These are phyloP conservation scores for Colinus virginianus DNA, from an alignment of 2,113 vertebrate genomes.

Conservation along the genomic window DNA sequence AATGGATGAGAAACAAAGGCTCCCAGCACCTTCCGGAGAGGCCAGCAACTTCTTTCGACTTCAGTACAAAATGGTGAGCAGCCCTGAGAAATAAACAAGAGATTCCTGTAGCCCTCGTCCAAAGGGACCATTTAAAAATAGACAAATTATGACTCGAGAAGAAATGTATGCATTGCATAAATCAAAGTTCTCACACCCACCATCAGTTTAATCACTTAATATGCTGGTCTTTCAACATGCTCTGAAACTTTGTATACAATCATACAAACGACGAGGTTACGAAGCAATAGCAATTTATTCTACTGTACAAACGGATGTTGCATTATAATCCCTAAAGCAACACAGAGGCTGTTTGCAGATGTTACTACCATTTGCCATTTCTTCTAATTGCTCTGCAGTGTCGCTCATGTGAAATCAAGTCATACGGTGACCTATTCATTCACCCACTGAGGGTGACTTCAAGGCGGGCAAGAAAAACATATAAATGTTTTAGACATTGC, in stretches of 20 bases:
- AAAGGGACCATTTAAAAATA: constrained; percentile 52
- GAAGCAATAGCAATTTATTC: constrained; percentile 72
- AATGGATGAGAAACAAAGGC: neutral
- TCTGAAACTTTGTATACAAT: constrained; percentile 70
- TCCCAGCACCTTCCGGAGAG: neutral
- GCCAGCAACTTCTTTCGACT: neutral
- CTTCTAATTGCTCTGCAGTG: constrained; percentile 51
- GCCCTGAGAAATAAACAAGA: neutral
- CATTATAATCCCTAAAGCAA: constrained; percentile 71
- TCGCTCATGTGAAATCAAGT: constrained; percentile 55
- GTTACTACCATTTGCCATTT: constrained; percentile 37
- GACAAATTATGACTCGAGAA: constrained; percentile 54
- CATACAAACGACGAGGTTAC: constrained; percentile 68
- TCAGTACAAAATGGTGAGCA: neutral
- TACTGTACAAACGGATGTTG: constrained; percentile 68
- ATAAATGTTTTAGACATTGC: neutral
- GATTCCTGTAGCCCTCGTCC: neutral
- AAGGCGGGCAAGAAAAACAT: neutral
- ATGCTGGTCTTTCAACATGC: constrained; percentile 64
- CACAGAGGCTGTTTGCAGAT: constrained; percentile 55
- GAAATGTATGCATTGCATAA: constrained; percentile 65
- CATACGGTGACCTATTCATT: constrained; percentile 16
- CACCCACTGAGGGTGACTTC: constrained; percentile 18
- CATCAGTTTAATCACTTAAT: constrained; percentile 72
- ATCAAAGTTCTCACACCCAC: constrained; percentile 73